These are phyloP conservation scores for Cheilosia impressa DNA, from an alignment of 2,888 invertebrate species.

Conservation along the genomic window DNA sequence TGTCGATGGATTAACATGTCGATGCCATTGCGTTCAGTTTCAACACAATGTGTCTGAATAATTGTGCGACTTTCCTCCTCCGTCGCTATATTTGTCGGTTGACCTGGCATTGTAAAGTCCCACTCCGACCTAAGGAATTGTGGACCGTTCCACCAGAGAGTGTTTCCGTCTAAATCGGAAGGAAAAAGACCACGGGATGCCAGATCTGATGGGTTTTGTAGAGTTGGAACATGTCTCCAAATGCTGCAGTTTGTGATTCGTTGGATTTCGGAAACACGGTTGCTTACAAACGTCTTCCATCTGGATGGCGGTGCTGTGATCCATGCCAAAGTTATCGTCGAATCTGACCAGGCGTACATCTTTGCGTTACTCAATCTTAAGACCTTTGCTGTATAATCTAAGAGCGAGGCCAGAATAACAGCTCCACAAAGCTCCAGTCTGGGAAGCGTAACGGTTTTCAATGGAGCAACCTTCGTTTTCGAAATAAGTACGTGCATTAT, in stretches of 20 bases:
- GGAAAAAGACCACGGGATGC: constrained; percentile 38
- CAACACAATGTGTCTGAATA: background rate
- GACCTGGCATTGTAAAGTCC: background rate
- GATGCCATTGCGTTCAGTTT: background rate
- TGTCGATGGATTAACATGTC: background rate
- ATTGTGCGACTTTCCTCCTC: background rate
- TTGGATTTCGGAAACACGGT: constrained; percentile 59
- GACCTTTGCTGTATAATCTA: constrained; percentile 1
- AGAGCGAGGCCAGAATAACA: constrained; percentile 34
- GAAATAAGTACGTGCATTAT: constrained; percentile 31
- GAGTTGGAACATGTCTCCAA: constrained; percentile 60
- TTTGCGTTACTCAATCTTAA: background rate
- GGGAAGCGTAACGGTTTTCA: no score
- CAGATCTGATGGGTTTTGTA: constrained; percentile 63
- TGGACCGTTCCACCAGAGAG: background rate
- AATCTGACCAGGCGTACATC: constrained; percentile 60
- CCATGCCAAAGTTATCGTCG: constrained; percentile 59
- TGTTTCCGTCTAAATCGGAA: background rate
- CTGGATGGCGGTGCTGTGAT: constrained; percentile 35
- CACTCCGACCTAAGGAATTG: background rate
- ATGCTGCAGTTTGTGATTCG: background rate
- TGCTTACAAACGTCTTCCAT: constrained; percentile 62
- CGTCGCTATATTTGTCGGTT: background rate
- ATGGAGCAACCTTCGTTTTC: no score
- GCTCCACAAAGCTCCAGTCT: no score